Evolutionary conservation across 2,113 vertebrate species (phyloP).

Genomic region (Mastomys coucha): DNA sequence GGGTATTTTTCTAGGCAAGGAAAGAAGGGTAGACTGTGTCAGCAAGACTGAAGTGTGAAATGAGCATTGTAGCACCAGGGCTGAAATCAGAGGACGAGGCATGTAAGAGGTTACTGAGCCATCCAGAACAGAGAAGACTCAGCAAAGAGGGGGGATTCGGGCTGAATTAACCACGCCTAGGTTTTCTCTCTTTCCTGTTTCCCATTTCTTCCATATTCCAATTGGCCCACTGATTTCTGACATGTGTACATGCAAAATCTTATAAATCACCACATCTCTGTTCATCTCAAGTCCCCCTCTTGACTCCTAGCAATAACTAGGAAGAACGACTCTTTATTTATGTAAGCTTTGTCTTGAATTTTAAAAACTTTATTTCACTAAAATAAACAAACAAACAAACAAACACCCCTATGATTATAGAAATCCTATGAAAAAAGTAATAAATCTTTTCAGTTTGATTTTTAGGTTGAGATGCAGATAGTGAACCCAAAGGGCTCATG

Average conservation of each 20-base stretch:
- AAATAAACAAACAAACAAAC: neutral
- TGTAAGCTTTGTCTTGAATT: slow-evolving; percentile 18
- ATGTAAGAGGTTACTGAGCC: neutral
- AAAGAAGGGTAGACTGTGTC: slow-evolving; percentile 75
- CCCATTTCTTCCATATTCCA: neutral
- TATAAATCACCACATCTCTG: neutral
- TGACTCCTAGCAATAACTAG: neutral
- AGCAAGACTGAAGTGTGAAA: slow-evolving; percentile 72
- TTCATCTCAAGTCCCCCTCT: neutral
- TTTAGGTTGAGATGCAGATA: slow-evolving; percentile 11
- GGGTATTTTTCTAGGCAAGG: slow-evolving; percentile 80
- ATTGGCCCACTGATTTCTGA: neutral
- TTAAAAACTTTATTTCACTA: neutral
- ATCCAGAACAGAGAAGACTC: neutral
- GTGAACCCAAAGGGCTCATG: neutral
- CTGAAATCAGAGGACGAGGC: neutral
- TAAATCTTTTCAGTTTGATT: neutral
- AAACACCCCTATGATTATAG: neutral
- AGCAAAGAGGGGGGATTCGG: neutral
- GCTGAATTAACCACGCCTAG: neutral
- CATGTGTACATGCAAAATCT: neutral
- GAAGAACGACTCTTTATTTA: slow-evolving; percentile 30
- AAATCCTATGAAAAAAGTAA: neutral
- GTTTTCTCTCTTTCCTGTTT: slow-evolving; percentile 5
- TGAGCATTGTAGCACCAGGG: slow-evolving; percentile 33